Conservation (phyloP, 2,797 vertebrate species). For the Acanthurus leucopareius region DNA sequence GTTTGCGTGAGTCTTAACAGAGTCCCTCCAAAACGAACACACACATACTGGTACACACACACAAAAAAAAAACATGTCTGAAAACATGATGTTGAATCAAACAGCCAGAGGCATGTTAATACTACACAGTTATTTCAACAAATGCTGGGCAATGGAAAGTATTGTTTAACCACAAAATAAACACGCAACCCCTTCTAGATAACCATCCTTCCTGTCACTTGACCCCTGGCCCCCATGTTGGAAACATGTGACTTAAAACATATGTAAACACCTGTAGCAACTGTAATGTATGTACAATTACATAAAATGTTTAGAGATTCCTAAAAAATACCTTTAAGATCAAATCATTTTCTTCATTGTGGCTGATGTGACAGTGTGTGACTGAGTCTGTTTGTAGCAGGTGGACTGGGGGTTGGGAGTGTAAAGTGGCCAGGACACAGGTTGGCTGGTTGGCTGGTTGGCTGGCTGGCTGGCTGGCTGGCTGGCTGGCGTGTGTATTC, state of each 20-base stretch:
- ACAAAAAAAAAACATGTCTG: neutral
- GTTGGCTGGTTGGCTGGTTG: conserved; percentile 67
- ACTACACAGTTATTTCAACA: neutral
- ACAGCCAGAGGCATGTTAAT: conserved; percentile 3
- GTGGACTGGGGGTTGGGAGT: conserved; percentile 77
- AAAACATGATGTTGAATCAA: neutral
- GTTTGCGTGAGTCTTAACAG: neutral
- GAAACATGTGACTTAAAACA: neutral
- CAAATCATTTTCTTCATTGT: conserved; percentile 23
- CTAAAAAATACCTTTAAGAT: conserved; percentile 24
- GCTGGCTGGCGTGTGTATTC: conserved; percentile 78
- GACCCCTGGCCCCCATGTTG: conserved; percentile 16
- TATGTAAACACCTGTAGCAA: neutral
- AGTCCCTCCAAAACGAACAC: neutral
- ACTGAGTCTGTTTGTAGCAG: conserved; percentile 71
- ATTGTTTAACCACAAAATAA: neutral
- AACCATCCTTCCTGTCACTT: neutral
- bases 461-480: conserved; percentile 54
- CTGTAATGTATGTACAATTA: neutral
- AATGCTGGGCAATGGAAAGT: neutral
- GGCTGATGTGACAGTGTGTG: conserved; percentile 60
- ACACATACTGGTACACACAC: neutral
- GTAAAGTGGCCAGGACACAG: conserved; percentile 71
- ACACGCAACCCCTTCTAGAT: neutral
- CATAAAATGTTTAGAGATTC: conserved; percentile 11